Base-by-base conservation (phyloP, 2,797 vertebrate species). In the Danio choprae region DNA sequence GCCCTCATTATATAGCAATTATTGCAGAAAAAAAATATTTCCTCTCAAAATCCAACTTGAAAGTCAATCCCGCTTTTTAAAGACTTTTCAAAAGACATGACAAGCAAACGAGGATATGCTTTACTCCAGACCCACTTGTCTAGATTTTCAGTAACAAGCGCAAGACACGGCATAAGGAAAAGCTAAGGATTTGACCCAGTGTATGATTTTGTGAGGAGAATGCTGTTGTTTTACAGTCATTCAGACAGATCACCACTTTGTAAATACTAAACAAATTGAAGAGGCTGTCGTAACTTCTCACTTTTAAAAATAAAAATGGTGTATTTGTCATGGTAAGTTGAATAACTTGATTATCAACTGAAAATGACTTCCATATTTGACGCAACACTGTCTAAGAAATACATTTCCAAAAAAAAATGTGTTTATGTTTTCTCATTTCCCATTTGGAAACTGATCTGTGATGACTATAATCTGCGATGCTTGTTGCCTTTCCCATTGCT, bases 1-100 rank as follows among this genome's bases (percentile, higher is more conserved):
- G 87, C 87, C 85, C 92, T 95, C 93, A 94, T 95, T 96, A 95
- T 94, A 92, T 89, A 94, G 94, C 92, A 94, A 95, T 96, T 96
- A 95, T 88, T 85, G 89, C 86, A 74, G 87, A 90, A 89, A 89
- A 85, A 74, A 89, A 84, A 51, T 36, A 29, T 88, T 90, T 84
- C 88, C 88, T 90, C 90, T 89, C 81, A 86, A 90, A 92, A 89
- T 88, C 86, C 85, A 87, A 87, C 87, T 88, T 90, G 89, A 91
- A 91, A 93, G 88, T 88, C 89, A 91, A 89, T 87, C 86, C 89
- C 78, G 89, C 87, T 89, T 91, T 90, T 83, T 67, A 80, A 67
- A 77, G 87, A 82, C 84, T 80, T 90, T 91, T 88, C 83, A 90
- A 83, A 90, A 89, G 86, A 88, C 89, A 83, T 89, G 90, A 91